These are phyloP conservation scores for Lacerta agilis DNA, from an alignment of 2,797 vertebrate species.

Conservation along the genomic window DNA sequence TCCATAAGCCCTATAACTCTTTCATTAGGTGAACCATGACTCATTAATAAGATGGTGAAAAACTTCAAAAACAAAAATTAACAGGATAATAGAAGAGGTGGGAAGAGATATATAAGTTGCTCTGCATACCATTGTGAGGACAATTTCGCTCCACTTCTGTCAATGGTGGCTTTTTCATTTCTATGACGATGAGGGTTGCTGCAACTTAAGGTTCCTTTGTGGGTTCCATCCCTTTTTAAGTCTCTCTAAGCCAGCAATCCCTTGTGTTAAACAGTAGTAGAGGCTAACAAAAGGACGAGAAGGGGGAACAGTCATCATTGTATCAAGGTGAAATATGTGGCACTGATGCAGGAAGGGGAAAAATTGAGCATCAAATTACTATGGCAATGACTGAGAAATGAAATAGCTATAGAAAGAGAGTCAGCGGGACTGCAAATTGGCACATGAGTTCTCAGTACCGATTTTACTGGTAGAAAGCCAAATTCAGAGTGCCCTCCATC, in stretches of 20 bases:
- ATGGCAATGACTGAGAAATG: neutral
- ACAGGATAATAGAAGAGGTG: neutral
- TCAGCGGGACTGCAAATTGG: constrained; percentile 41
- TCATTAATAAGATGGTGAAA: neutral
- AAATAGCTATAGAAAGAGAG: constrained; percentile 36
- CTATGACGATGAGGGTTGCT: neutral
- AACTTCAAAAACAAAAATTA: neutral
- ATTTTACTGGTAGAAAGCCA: constrained; percentile 45
- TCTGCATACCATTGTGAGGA: neutral
- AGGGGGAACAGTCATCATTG: neutral
- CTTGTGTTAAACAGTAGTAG: fast-evolving
- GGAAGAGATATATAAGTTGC: neutral
- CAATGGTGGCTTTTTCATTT: constrained; percentile 2
- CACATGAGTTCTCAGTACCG: constrained; percentile 33
- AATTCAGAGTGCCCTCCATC: constrained; percentile 36
- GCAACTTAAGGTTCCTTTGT: neutral
- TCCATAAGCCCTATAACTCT: neutral
- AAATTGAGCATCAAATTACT: constrained; percentile 21
- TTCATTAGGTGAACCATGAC: neutral
- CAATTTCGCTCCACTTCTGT: neutral
- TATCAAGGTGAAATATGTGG: constrained; percentile 37
- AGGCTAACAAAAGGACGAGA: neutral
- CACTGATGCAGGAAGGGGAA: constrained; percentile 20
- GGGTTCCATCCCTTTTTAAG: neutral
- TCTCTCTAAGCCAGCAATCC: neutral